A percentile compares a stretch with the other conserved stretches of the same genome.
Evolutionary conservation across 2,113 vertebrate species (phyloP).

Genomic region (sheep (Ovis aries)): DNA sequence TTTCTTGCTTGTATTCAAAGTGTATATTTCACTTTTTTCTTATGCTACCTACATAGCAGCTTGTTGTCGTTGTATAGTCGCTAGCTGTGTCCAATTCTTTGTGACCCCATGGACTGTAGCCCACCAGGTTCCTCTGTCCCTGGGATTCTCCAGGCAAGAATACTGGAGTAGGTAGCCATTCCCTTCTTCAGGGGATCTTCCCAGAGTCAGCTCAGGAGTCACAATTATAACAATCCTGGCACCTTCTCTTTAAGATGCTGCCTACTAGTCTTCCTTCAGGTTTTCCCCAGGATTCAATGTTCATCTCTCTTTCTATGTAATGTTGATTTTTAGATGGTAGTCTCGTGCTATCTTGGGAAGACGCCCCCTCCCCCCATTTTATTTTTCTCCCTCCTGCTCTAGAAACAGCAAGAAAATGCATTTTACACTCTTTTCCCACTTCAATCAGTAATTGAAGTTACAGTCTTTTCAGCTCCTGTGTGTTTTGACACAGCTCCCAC

Average conservation of each 20-base stretch:
- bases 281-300: neutral
- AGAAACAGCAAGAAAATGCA: neutral
- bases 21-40: neutral
- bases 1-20: neutral
- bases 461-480: neutral
- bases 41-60: neutral
- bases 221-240: neutral
- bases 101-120: neutral
- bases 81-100: neutral
- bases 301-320: neutral
- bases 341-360: neutral
- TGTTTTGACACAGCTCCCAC: constrained; percentile 8
- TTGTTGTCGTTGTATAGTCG: rapidly evolving
- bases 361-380: neutral
- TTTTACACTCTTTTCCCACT: neutral
- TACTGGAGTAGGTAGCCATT: neutral
- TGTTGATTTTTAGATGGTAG: neutral
- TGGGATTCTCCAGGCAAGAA: neutral
- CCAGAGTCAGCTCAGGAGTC: neutral
- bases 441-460: constrained; percentile 20
- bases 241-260: neutral
- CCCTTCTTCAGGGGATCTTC: neutral
- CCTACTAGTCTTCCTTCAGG: neutral
- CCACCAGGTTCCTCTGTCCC: neutral
- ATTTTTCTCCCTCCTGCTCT: neutral